These are phyloP conservation scores for Hippocampus guttulatus DNA, from an alignment of 2,113 vertebrate genomes.

Conservation along the genomic window DNA sequence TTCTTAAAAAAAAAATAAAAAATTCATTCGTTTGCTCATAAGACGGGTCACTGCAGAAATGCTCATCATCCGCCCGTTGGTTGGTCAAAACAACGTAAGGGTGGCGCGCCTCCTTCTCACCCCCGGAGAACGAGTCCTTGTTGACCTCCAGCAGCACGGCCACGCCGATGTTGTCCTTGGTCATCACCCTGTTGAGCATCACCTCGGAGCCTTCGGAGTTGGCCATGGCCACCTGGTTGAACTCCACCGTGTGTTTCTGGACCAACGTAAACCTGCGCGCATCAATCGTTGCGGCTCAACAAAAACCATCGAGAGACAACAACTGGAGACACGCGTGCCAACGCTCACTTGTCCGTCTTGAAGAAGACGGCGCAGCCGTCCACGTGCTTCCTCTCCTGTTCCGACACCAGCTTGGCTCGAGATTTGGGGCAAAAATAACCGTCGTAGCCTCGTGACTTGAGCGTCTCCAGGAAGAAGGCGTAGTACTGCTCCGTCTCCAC, in stretches of 20 bases:
- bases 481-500: slow-evolving; percentile 99
- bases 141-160: slow-evolving; percentile 92
- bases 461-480: slow-evolving; percentile 89
- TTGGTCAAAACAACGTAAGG: not conserved
- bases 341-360: slow-evolving; percentile 91
- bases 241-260: slow-evolving; percentile 97
- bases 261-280: slow-evolving; percentile 85
- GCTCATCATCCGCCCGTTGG: no score
- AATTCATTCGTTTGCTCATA: no score
- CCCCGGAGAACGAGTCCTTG: slow-evolving; percentile 84
- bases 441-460: slow-evolving; percentile 93
- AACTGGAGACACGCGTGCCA: no score
- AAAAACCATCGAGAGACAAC: not conserved
- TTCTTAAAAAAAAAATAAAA: not conserved
- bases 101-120: slow-evolving; percentile 63
- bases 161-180: slow-evolving; percentile 98
- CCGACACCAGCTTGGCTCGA: slow-evolving; percentile 98
- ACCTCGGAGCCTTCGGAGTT: slow-evolving; percentile 98
- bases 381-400: slow-evolving; percentile 96
- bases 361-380: slow-evolving; percentile 98
- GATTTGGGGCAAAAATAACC: slow-evolving; percentile 99
- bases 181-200: slow-evolving; percentile 98
- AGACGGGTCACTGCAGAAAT: no score
- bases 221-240: slow-evolving; percentile 99
- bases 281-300: no score